phyloP scores from a whole-genome alignment of 2,888 invertebrate genomes.

The Drosophila phalerata region DNA sequence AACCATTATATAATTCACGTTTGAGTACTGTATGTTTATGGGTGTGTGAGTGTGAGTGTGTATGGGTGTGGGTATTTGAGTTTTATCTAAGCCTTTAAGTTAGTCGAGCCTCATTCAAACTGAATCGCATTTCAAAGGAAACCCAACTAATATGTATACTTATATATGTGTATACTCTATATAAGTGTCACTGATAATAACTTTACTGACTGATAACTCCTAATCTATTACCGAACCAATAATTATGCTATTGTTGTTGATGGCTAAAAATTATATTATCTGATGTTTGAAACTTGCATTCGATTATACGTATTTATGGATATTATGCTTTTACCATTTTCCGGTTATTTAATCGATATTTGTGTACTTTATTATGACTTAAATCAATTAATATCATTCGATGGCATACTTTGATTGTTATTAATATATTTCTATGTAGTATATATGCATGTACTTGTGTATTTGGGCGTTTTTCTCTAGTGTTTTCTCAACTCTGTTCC shows the following conservation, averaged over 20 bases:
- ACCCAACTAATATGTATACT: slow-evolving; percentile 3
- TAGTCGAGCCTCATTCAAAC: slow-evolving; percentile 2
- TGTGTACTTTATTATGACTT: slow-evolving; percentile 64
- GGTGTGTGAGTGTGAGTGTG: slow-evolving; percentile 1
- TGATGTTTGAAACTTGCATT: neutral
- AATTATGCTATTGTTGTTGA: neutral
- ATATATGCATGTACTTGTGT: slow-evolving; percentile 35
- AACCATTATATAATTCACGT: slow-evolving; percentile 27
- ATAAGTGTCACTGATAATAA: slow-evolving; percentile 11
- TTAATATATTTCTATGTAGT: slow-evolving; percentile 51
- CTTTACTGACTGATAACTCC: neutral
- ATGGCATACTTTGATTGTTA: slow-evolving; percentile 80
- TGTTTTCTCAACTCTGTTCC: slow-evolving; percentile 36
- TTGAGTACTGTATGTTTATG: slow-evolving; percentile 8
- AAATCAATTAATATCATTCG: slow-evolving; percentile 79
- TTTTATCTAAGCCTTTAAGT: slow-evolving; percentile 13
- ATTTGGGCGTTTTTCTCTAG: slow-evolving; percentile 39
- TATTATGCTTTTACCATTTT: slow-evolving; percentile 5
- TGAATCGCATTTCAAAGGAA: slow-evolving; percentile 4
- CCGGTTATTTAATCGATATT: slow-evolving; percentile 35
- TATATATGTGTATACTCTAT: slow-evolving; percentile 3
- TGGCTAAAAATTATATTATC: slow-evolving; percentile 6
- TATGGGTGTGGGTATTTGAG: slow-evolving; percentile 8
- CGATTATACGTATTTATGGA: slow-evolving; percentile 11
- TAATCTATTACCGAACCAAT: neutral